Percentiles rank a stretch among this genome's conserved stretches.
phyloP scores from a whole-genome alignment of 92 coral and sea anemone species.

The Heliopora coerulea region DNA sequence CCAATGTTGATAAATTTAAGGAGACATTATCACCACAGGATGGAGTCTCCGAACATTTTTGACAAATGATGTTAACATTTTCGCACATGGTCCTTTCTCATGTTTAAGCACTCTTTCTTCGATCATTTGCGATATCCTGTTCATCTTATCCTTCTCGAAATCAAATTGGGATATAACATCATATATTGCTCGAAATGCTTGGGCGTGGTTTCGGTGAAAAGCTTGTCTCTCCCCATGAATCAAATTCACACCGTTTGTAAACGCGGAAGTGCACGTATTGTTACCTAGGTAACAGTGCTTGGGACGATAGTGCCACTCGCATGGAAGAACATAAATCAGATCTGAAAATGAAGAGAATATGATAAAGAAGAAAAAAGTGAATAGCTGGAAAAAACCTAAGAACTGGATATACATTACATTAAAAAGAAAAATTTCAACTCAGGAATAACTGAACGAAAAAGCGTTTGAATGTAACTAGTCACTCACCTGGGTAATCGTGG shows the following conservation, averaged over 20 bases:
- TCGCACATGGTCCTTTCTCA: not conserved
- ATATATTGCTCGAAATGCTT: not conserved
- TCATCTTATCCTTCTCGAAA: not conserved
- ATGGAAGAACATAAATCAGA: not conserved
- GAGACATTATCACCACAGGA: too few species aligned
- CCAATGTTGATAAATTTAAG: too few species aligned
- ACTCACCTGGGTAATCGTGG: too few species aligned
- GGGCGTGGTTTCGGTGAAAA: not conserved
- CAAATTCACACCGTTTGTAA: not conserved
- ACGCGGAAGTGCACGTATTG: not conserved
- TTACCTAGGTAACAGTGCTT: not conserved
- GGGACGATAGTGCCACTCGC: conserved; percentile 4
- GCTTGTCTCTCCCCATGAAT: not conserved
- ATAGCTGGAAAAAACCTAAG: not conserved
- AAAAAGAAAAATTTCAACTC: too few species aligned
- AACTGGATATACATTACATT: too few species aligned
- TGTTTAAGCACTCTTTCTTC: not conserved
- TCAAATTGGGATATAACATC: not conserved
- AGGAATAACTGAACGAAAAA: too few species aligned
- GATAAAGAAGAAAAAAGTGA: not conserved
- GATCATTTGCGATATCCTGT: not conserved
- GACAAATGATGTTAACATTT: not conserved
- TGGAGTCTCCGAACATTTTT: not conserved
- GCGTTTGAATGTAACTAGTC: too few species aligned
- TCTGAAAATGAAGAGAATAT: not conserved